Conservation (phyloP, 2,888 invertebrate genomes). For the Nephrotoma flavescens region DNA sequence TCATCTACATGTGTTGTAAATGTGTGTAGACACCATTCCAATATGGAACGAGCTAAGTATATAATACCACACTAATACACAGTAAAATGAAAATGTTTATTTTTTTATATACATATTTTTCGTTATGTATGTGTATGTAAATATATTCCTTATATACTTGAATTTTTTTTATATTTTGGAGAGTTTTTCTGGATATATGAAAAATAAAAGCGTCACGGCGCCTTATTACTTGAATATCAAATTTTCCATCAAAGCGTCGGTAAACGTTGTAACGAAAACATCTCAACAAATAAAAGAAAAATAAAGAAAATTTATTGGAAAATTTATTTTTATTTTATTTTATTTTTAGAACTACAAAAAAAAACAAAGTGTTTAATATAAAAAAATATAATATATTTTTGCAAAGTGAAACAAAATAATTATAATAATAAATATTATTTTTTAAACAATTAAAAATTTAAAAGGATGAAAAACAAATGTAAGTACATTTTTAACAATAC, state of each 20-base stretch:
- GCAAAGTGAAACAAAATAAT: not conserved
- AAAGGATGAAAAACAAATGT: not conserved
- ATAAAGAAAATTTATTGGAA: not conserved
- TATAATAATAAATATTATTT: not conserved
- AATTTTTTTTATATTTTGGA: conserved; percentile 4
- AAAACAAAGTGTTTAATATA: not conserved
- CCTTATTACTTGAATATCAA: conserved; percentile 15
- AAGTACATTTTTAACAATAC: not conserved
- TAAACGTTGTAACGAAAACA: conserved; percentile 35
- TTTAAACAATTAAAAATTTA: not conserved
- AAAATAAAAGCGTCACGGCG: conserved; percentile 15
- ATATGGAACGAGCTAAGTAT: not conserved
- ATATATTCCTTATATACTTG: not conserved
- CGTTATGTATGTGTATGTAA: not conserved
- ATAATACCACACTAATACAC: not conserved
- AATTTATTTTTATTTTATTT: not conserved
- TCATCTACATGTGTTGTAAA: not conserved
- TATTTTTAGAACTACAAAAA: not conserved
- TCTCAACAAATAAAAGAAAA: conserved; percentile 16
- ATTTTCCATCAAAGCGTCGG: conserved; percentile 30
- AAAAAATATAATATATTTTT: not conserved
- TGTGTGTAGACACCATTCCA: not conserved
- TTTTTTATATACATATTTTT: not conserved
- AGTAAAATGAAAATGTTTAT: not conserved
- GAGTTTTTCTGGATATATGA: conserved; percentile 9